A percentile compares a stretch with the other conserved stretches of the same genome.
Evolutionary conservation across 2,888 invertebrate species (phyloP).

Genomic region (Drosophila suboccidentalis): DNA sequence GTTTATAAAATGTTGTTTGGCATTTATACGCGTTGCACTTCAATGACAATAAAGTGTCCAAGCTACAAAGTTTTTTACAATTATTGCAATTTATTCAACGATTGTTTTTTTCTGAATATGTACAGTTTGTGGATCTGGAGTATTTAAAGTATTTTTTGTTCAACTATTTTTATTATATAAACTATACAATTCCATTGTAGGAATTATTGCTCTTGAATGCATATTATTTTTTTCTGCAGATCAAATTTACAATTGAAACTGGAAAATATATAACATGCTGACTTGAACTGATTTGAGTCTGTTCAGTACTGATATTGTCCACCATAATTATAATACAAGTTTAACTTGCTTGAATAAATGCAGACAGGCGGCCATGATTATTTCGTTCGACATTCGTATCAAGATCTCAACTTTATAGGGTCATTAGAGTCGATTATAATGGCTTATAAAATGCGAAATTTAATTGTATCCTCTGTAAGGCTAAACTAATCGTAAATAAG

Average conservation of each 20-base stretch:
- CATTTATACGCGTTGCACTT: conserved; percentile 16
- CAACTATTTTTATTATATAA: too few relatives aligned
- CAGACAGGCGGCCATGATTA: neutral
- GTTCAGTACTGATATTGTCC: neutral
- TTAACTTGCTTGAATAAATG: neutral
- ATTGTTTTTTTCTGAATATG: neutral
- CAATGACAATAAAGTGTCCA: conserved; percentile 13
- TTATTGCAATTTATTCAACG: neutral
- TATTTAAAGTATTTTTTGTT: too few relatives aligned
- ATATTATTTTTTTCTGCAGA: too few relatives aligned
- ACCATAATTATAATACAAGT: neutral
- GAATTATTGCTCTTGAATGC: neutral
- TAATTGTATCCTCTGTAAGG: neutral
- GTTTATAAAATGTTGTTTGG: conserved; percentile 1
- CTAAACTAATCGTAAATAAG: conserved; percentile 3
- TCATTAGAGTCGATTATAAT: neutral
- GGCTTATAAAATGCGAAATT: neutral
- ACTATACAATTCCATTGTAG: too few relatives aligned
- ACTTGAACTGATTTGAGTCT: too few relatives aligned
- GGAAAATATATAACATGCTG: too few relatives aligned
- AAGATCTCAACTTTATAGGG: neutral
- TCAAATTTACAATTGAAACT: neutral
- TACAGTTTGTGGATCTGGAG: too few relatives aligned
- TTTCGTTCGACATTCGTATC: neutral
- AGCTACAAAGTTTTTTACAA: neutral